These are phyloP conservation scores for Perodicticus potto DNA, from an alignment of 2,797 vertebrate species.

Conservation along the genomic window DNA sequence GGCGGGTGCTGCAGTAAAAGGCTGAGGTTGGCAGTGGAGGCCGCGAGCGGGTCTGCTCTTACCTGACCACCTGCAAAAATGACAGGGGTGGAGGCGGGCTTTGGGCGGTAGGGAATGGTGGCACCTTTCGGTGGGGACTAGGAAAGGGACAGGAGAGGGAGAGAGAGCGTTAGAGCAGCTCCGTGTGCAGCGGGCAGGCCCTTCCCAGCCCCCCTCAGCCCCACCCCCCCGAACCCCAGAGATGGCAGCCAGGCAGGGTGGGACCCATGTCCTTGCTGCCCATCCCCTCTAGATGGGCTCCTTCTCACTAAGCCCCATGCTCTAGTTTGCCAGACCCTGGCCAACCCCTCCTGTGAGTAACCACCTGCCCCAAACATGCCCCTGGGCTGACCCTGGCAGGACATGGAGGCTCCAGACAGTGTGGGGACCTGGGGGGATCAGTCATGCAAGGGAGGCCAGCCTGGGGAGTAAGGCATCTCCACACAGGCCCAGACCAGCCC, in stretches of 20 bases:
- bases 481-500: rapidly evolving
- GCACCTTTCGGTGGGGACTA: constrained; percentile 99
- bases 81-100: constrained; percentile 99
- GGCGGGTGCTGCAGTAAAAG: constrained; percentile 99
- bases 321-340: not conserved
- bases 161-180: constrained; percentile 91
- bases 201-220: not conserved
- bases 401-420: not conserved
- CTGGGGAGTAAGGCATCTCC: not conserved
- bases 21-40: constrained; percentile 99
- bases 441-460: not conserved
- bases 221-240: not conserved
- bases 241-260: not conserved
- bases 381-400: not conserved
- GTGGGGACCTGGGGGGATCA: no score
- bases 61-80: constrained; percentile 99
- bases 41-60: constrained; percentile 99
- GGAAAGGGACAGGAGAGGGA: constrained; percentile 93
- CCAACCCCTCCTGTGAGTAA: not conserved
- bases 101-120: constrained; percentile 99
- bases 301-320: not conserved
- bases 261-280: not conserved
- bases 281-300: not conserved
- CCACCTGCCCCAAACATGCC: not conserved
- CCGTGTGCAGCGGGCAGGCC: constrained; percentile 60